Evolutionary conservation across 2,888 invertebrate genomes (phyloP).

Genomic region (Drosophila robusta): DNA sequence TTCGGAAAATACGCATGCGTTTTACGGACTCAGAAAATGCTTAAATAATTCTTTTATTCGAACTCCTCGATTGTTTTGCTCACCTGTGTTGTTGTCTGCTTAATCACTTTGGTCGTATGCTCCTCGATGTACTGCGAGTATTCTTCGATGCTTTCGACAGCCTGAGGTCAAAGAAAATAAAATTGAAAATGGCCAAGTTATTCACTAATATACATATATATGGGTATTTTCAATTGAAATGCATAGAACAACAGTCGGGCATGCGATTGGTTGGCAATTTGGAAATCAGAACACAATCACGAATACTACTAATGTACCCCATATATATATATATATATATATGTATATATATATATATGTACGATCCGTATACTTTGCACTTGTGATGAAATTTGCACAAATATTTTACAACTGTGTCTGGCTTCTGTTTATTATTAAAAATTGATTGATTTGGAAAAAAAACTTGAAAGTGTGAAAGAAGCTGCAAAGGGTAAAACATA

Average conservation of each 20-base stretch:
- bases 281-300: constrained; percentile 47
- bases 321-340: constrained; percentile 16
- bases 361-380: constrained; percentile 69
- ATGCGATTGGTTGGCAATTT: constrained; percentile 46
- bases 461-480: constrained; percentile 66
- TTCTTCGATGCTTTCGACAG: constrained; percentile 85
- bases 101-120: constrained; percentile 83
- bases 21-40: too few relatives aligned
- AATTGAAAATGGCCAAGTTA: constrained; percentile 55
- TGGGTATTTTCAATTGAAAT: constrained; percentile 33
- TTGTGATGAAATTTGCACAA: constrained; percentile 53
- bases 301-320: constrained; percentile 11
- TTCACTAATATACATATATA: constrained; percentile 19
- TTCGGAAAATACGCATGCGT: not conserved
- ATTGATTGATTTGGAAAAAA: constrained; percentile 54
- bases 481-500: constrained; percentile 26
- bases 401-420: constrained; percentile 50
- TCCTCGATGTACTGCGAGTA: constrained; percentile 83
- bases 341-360: constrained; percentile 1
- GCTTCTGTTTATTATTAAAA: constrained; percentile 74
- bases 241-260: constrained; percentile 34
- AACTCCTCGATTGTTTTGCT: constrained; percentile 16
- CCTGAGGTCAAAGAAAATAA: constrained; percentile 80
- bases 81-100: constrained; percentile 83
- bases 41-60: not conserved